Percentiles rank a stretch among this genome's conserved stretches.
Conservation (phyloP, 1,140 invertebrate species). For the Halesus radiatus region DNA sequence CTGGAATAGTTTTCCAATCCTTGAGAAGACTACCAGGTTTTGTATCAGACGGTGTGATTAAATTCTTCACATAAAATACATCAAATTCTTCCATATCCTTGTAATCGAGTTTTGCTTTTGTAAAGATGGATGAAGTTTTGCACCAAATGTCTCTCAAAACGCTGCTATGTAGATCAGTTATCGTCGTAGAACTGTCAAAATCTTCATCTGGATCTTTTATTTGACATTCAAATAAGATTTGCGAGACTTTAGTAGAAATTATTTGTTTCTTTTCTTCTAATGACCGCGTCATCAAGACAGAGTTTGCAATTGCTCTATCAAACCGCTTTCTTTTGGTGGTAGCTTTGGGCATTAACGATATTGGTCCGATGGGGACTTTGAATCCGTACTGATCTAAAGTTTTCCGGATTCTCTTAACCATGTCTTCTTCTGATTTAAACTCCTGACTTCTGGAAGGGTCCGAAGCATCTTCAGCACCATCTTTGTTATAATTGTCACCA, state of each 20-base stretch:
- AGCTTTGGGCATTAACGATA: background rate
- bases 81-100: conserved; percentile 59
- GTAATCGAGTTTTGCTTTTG: conserved; percentile 54
- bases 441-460: conserved; percentile 44
- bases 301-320: conserved; percentile 59
- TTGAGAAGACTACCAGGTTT: conserved; percentile 65
- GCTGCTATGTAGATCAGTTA: conserved; percentile 1
- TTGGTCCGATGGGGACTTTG: conserved; percentile 51
- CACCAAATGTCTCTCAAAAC: conserved; percentile 23
- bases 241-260: conserved; percentile 62
- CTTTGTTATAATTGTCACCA: conserved; percentile 54
- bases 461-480: conserved; percentile 36
- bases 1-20: conserved; percentile 67
- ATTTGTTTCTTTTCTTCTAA: conserved; percentile 62
- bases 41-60: conserved; percentile 59
- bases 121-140: conserved; percentile 5
- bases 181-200: background rate
- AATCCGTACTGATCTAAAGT: conserved; percentile 60
- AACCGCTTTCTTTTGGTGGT: conserved; percentile 57
- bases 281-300: conserved; percentile 60
- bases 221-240: conserved; percentile 60
- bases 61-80: conserved; percentile 67
- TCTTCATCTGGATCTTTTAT: background rate
- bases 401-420: conserved; percentile 53
- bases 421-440: conserved; percentile 43